A percentile compares a stretch with the other conserved stretches of the same genome.
These are phyloP conservation scores for Margaritifera margaritifera DNA, from an alignment of 2,888 invertebrate species.

Conservation along the genomic window DNA sequence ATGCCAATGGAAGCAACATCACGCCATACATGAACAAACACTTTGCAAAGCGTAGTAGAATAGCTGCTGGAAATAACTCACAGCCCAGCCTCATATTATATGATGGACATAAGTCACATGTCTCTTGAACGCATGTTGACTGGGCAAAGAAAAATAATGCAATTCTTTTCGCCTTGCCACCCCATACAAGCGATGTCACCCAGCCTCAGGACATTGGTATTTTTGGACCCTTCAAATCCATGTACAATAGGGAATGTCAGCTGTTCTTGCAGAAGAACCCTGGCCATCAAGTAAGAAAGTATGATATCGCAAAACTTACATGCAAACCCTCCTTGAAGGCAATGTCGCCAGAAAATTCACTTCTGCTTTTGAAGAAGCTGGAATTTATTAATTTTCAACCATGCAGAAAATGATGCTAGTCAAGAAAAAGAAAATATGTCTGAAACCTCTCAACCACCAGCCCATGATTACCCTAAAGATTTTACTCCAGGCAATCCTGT, in stretches of 20 bases:
- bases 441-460: too few relatives aligned
- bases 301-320: constrained; percentile 9
- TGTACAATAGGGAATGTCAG: constrained; percentile 12
- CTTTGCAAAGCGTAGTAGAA: too few relatives aligned
- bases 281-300: constrained; percentile 1
- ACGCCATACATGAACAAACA: too few relatives aligned
- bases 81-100: constrained; percentile 3
- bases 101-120: constrained; percentile 12
- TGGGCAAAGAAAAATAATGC: constrained; percentile 13
- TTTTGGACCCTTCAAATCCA: constrained; percentile 14
- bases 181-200: constrained; percentile 9
- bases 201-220: constrained; percentile 8
- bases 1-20: too few relatives aligned
- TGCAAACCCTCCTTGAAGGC: constrained; percentile 8
- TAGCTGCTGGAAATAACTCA: too few relatives aligned
- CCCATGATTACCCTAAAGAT: too few relatives aligned
- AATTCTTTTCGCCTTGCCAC: constrained; percentile 12
- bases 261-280: constrained; percentile 11
- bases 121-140: constrained; percentile 2
- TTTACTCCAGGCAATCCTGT: too few relatives aligned
- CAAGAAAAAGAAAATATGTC: too few relatives aligned
- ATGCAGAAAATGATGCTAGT: too few relatives aligned
- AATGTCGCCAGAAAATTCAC: constrained; percentile 15
- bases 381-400: constrained; percentile 13
- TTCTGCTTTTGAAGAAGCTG: constrained; percentile 13